A percentile compares a stretch with the other conserved stretches of the same genome.
Conservation (phyloP, 2,113 vertebrate species). For the Thermophis baileyi region DNA sequence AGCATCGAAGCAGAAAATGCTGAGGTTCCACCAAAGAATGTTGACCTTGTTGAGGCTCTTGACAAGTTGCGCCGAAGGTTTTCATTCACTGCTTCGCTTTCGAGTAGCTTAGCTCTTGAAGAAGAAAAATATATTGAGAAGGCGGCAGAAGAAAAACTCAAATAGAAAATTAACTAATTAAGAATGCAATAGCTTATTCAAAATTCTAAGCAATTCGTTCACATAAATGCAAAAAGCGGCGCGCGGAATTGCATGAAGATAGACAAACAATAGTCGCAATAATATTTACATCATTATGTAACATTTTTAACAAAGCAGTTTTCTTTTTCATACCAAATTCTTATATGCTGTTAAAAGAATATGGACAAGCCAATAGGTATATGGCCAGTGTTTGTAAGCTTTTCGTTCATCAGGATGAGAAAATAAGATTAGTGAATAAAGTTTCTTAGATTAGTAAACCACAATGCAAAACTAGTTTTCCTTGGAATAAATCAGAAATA, state of each 20-base stretch:
- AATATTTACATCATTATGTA: too few relatives aligned
- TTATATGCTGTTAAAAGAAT: background rate
- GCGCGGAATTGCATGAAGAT: background rate
- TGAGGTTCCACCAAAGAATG: constrained; percentile 75
- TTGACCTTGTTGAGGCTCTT: constrained; percentile 81
- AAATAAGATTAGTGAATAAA: background rate
- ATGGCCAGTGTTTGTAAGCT: background rate
- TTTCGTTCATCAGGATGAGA: background rate
- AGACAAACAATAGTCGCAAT: background rate
- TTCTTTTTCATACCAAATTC: background rate
- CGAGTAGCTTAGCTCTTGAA: constrained; percentile 88
- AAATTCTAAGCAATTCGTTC: background rate
- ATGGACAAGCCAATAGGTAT: background rate
- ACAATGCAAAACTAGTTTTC: background rate
- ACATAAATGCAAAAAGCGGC: background rate
- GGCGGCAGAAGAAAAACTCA: background rate
- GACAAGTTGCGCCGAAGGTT: constrained; percentile 87
- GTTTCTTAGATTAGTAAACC: background rate
- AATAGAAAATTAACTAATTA: background rate
- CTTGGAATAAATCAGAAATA: background rate
- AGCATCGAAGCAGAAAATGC: constrained; percentile 74
- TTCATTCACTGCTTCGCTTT: constrained; percentile 93
- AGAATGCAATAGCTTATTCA: background rate
- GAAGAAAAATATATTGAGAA: background rate
- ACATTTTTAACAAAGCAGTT: background rate